phyloP scores from a whole-genome alignment of 2,888 invertebrate genomes.

The Lycophotia porphyrea region DNA sequence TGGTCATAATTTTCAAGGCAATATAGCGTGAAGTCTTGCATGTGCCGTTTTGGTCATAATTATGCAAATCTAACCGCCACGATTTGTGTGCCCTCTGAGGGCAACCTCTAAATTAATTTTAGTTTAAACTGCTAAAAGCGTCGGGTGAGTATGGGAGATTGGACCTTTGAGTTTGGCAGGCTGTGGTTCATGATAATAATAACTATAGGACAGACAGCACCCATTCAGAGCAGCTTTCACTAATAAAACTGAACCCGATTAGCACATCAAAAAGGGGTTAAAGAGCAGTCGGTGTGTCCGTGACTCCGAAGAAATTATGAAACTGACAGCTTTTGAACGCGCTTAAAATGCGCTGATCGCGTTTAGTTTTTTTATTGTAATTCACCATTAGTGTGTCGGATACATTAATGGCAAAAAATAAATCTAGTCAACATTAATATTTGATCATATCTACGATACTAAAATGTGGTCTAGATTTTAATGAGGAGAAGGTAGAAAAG shows the following conservation, averaged over 20 bases:
- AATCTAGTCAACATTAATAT: constrained; percentile 2
- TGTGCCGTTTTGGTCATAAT: constrained; percentile 52
- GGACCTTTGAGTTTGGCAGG: constrained; percentile 17
- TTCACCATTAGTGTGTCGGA: not conserved
- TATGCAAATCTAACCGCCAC: constrained; percentile 61
- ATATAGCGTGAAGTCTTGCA: constrained; percentile 38
- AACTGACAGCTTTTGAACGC: not conserved
- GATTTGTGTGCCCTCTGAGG: constrained; percentile 46
- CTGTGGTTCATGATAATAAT: constrained; percentile 3
- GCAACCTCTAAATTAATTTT: constrained; percentile 61
- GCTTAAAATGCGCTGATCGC: not conserved
- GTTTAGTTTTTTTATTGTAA: not conserved
- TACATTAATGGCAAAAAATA: not conserved
- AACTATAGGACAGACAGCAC: not conserved
- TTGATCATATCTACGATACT: not conserved
- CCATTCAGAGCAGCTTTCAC: not conserved
- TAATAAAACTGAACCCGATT: not conserved
- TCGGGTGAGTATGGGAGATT: constrained; percentile 25
- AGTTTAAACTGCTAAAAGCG: constrained; percentile 59
- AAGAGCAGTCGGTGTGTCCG: not conserved
- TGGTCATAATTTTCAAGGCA: constrained; percentile 20
- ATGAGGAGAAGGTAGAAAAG: constrained; percentile 1
- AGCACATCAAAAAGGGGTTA: not conserved
- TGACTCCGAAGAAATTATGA: not conserved
- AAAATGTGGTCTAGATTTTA: constrained; percentile 14